These are phyloP conservation scores for Chionodraco myersi DNA, from an alignment of 2,113 vertebrate genomes.

Conservation along the genomic window DNA sequence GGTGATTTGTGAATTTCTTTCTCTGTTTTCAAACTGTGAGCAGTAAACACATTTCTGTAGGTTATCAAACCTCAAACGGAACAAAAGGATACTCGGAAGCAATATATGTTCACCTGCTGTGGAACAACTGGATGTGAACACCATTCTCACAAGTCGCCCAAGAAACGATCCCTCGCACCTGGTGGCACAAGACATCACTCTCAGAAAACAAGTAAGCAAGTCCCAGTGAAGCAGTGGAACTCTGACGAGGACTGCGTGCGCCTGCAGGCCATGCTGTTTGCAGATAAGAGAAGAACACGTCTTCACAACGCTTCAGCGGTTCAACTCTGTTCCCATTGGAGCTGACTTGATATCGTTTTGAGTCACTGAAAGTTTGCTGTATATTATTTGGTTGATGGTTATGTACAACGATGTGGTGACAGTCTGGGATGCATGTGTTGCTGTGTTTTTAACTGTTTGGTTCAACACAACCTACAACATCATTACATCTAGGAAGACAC, in stretches of 20 bases:
- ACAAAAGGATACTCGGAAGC: not conserved
- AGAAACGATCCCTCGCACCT: conserved; percentile 51
- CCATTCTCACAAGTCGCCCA: conserved; percentile 45
- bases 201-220: conserved; percentile 63
- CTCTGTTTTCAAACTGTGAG: not conserved
- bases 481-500: not conserved
- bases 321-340: not conserved
- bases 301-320: conserved; percentile 1
- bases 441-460: not conserved
- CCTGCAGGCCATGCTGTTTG: conserved; percentile 37
- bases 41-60: not conserved
- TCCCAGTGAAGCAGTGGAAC: conserved; percentile 19
- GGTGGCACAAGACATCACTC: conserved; percentile 66
- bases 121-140: conserved; percentile 48
- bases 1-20: not conserved
- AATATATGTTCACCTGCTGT: not conserved
- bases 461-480: not conserved
- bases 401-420: not conserved
- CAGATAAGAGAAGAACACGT: conserved; percentile 47
- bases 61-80: not conserved
- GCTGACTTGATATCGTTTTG: not conserved
- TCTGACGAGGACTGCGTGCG: conserved; percentile 24
- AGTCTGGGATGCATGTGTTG: not conserved
- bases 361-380: not conserved
- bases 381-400: not conserved